Conservation (phyloP, 1,140 invertebrate genomes). For the Marisa cornuarietis region DNA sequence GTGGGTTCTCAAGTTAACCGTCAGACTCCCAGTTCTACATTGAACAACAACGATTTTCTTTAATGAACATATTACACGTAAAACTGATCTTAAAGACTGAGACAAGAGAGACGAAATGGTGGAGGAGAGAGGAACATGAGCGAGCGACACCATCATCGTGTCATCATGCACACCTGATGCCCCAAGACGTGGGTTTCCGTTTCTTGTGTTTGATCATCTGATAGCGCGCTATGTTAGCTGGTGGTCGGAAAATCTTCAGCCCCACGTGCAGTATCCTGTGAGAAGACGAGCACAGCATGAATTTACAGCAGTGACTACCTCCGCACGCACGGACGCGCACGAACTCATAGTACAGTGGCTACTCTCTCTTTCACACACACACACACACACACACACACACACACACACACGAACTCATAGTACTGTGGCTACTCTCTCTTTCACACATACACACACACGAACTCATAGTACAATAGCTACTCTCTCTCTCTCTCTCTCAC, state of each 20-base stretch:
- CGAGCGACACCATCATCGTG: not conserved
- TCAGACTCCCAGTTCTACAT: too few relatives aligned
- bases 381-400: not conserved
- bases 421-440: not conserved
- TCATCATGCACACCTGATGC: conserved; percentile 54
- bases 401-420: not conserved
- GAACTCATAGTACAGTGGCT: not conserved
- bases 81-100: too few relatives aligned
- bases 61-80: too few relatives aligned
- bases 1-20: too few relatives aligned
- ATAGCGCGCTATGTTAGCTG: conserved; percentile 55
- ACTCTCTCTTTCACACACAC: not conserved
- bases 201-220: conserved; percentile 64
- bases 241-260: conserved; percentile 56
- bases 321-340: not conserved
- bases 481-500: too few relatives aligned
- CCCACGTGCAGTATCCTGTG: conserved; percentile 64
- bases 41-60: too few relatives aligned
- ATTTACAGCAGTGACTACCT: conserved; percentile 20
- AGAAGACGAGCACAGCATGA: conserved; percentile 20
- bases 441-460: not conserved
- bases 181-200: conserved; percentile 63
- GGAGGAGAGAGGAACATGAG: not conserved
- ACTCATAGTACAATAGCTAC: not conserved
- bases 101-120: too few relatives aligned